phyloP scores from a whole-genome alignment of 1,140 invertebrate genomes.

The Camponotus vicinus region DNA sequence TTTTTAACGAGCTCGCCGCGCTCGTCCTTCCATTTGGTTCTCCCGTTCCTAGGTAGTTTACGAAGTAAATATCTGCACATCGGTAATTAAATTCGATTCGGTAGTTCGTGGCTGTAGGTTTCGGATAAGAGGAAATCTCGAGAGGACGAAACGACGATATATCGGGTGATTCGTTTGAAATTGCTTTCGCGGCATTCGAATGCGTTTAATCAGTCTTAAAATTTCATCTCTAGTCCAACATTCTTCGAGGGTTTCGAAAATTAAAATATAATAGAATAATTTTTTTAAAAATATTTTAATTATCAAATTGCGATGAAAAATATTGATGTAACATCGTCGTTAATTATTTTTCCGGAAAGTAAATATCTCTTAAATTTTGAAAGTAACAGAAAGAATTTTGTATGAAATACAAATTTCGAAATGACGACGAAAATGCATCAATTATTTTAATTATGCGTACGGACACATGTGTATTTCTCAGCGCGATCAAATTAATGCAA shows the following conservation, averaged over 20 bases:
- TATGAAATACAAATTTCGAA: background rate
- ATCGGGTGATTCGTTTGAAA: background rate
- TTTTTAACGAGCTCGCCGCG: slow-evolving; percentile 80
- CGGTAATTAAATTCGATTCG: slow-evolving; percentile 83
- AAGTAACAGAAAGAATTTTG: background rate
- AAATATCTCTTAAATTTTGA: background rate
- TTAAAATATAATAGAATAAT: background rate
- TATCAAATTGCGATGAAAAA: too few relatives aligned
- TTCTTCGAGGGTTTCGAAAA: background rate
- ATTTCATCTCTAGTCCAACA: background rate
- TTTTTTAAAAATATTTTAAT: background rate
- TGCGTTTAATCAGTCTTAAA: slow-evolving; percentile 2
- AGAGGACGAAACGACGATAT: slow-evolving; percentile 12
- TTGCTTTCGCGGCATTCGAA: too few relatives aligned
- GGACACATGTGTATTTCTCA: background rate
- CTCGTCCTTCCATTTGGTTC: slow-evolving; percentile 45
- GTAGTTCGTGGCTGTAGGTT: slow-evolving; percentile 31
- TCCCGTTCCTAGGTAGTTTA: slow-evolving; percentile 46
- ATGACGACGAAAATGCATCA: background rate
- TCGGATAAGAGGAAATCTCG: slow-evolving; percentile 52
- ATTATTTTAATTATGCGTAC: background rate
- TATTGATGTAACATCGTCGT: background rate
- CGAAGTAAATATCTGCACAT: slow-evolving; percentile 82
- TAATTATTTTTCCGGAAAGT: background rate
- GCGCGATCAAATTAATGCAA: slow-evolving; percentile 49